These are phyloP conservation scores for Pagrus major DNA, from an alignment of 2,113 vertebrate genomes.

Conservation along the genomic window DNA sequence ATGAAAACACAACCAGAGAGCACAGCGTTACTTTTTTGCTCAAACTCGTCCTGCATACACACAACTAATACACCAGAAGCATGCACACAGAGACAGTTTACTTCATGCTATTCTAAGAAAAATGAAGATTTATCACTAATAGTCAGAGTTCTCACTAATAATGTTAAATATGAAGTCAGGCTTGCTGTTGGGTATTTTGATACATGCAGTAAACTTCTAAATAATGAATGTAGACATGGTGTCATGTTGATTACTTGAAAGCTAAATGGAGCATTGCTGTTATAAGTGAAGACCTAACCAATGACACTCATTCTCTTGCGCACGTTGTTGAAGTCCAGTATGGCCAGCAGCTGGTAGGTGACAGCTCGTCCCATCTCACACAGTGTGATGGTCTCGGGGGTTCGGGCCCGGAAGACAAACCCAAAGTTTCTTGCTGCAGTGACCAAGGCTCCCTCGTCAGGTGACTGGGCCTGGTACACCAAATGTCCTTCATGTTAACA, in stretches of 20 bases:
- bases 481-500: slow-evolving; percentile 83
- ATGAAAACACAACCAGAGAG: slow-evolving; percentile 30
- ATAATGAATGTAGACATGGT: neutral
- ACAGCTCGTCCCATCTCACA: slow-evolving; percentile 87
- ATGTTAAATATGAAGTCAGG: neutral
- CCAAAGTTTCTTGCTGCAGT: slow-evolving; percentile 92
- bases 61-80: neutral
- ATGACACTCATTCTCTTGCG: slow-evolving; percentile 96
- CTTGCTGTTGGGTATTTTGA: neutral
- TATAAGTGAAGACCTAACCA: slow-evolving; percentile 79
- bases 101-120: neutral
- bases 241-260: slow-evolving; percentile 12
- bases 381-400: slow-evolving; percentile 89
- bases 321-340: slow-evolving; percentile 94
- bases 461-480: slow-evolving; percentile 94
- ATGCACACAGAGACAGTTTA: no score
- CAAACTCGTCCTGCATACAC: neutral
- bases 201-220: neutral
- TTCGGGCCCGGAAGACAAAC: slow-evolving; percentile 91
- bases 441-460: slow-evolving; percentile 91
- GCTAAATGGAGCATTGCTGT: slow-evolving; percentile 42
- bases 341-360: slow-evolving; percentile 92
- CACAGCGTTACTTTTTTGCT: neutral
- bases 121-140: neutral
- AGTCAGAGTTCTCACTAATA: neutral